These are phyloP conservation scores for Sitophilus oryzae DNA, from an alignment of 1,140 invertebrate species.

Conservation along the genomic window DNA sequence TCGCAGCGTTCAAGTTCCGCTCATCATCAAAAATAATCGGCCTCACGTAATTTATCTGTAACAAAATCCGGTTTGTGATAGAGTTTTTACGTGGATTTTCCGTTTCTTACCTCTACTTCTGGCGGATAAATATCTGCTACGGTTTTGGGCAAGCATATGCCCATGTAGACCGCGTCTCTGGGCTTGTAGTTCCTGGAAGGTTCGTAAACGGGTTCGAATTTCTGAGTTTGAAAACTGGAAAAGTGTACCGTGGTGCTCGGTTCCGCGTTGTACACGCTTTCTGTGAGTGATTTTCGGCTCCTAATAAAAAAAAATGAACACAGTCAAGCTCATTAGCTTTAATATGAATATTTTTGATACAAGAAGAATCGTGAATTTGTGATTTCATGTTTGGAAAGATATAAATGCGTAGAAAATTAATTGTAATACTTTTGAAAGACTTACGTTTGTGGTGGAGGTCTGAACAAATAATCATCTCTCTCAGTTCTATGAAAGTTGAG, in stretches of 20 bases:
- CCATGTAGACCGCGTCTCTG: constrained; percentile 58
- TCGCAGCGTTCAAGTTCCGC: too few species aligned
- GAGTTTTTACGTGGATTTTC: too few species aligned
- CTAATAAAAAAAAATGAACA: background rate
- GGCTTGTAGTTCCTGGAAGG: constrained; percentile 16
- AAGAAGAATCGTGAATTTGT: background rate
- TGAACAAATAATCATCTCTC: constrained; percentile 22
- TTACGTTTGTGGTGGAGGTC: constrained; percentile 26
- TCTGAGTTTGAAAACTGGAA: constrained; percentile 6
- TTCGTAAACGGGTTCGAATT: constrained; percentile 18
- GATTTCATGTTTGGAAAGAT: background rate
- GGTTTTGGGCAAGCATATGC: constrained; percentile 69
- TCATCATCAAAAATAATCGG: too few species aligned
- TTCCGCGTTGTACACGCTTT: constrained; percentile 8
- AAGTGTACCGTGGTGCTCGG: constrained; percentile 15
- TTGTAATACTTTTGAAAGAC: constrained; percentile 3
- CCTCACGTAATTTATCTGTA: too few species aligned
- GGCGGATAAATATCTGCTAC: constrained; percentile 63
- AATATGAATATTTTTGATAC: too few species aligned
- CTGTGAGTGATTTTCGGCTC: constrained; percentile 9
- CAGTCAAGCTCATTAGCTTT: too few species aligned
- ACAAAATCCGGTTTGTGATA: too few species aligned
- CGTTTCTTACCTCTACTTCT: constrained; percentile 39
- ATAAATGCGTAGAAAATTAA: background rate
- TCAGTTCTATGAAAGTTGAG: constrained; percentile 22